These are phyloP conservation scores for Stictocephala bisonia DNA, from an alignment of 2,888 invertebrate species.

Conservation along the genomic window DNA sequence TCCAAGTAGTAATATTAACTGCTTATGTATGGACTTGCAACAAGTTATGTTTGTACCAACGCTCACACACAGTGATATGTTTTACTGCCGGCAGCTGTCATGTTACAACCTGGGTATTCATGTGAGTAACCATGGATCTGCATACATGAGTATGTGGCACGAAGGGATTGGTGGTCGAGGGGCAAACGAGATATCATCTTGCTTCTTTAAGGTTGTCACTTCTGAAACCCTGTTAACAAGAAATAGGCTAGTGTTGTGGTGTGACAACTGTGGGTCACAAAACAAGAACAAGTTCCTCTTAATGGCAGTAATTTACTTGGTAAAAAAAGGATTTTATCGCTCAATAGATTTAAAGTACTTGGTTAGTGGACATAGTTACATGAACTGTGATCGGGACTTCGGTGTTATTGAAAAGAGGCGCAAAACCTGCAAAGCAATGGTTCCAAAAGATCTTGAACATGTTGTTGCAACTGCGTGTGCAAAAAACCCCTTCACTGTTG, in stretches of 20 bases:
- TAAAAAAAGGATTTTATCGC: constrained; percentile 40
- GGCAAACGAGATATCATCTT: constrained; percentile 56
- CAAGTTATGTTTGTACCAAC: constrained; percentile 60
- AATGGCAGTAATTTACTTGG: constrained; percentile 59
- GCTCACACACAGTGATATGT: constrained; percentile 60
- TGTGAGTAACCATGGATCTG: constrained; percentile 52
- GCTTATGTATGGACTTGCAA: constrained; percentile 58
- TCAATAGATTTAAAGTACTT: constrained; percentile 50
- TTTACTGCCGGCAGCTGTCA: constrained; percentile 58
- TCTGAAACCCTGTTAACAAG: constrained; percentile 17
- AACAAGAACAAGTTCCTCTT: constrained; percentile 60
- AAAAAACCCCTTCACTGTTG: constrained; percentile 38
- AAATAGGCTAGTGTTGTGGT: constrained; percentile 51
- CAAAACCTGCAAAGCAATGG: constrained; percentile 44
- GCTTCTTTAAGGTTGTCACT: constrained; percentile 47
- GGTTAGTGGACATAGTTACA: constrained; percentile 51
- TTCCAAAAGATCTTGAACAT: constrained; percentile 43
- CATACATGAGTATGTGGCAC: constrained; percentile 57
- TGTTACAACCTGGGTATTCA: constrained; percentile 57
- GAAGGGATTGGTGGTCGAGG: constrained; percentile 56
- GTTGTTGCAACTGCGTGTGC: constrained; percentile 33
- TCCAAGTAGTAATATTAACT: constrained; percentile 56
- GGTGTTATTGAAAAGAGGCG: constrained; percentile 50
- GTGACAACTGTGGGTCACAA: constrained; percentile 56
- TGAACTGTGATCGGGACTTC: constrained; percentile 51